phyloP scores from a whole-genome alignment of 2,113 vertebrate genomes.

The Aleadryas rufinucha region DNA sequence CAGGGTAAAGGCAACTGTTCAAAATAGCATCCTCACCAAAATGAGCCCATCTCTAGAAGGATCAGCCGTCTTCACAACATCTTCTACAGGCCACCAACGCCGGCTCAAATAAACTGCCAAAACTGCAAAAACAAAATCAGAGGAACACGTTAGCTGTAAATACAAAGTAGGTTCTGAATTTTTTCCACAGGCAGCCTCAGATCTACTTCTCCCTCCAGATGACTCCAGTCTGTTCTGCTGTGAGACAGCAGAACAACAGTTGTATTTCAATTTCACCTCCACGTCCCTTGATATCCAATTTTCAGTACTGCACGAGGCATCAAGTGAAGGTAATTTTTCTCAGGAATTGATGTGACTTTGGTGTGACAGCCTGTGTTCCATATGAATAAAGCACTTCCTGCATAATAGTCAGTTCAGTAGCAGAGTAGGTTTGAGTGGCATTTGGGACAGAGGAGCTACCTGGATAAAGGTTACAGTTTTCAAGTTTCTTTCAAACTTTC shows the following conservation, averaged over 20 bases:
- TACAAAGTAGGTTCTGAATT: neutral
- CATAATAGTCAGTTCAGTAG: neutral
- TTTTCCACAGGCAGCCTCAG: neutral
- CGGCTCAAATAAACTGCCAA: conserved; percentile 79
- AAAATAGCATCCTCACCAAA: conserved; percentile 60
- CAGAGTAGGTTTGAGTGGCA: neutral
- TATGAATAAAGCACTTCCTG: neutral
- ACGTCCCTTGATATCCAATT: neutral
- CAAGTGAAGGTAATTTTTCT: neutral
- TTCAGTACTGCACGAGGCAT: neutral
- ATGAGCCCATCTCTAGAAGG: conserved; percentile 77
- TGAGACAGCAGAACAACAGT: neutral
- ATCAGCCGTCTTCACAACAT: conserved; percentile 79
- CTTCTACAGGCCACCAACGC: conserved; percentile 83
- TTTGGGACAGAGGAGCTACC: neutral
- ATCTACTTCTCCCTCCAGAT: neutral
- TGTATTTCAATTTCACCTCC: neutral
- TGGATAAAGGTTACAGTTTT: neutral
- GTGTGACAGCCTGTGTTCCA: neutral
- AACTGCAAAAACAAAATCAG: conserved; percentile 67
- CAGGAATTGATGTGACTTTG: neutral
- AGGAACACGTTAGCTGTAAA: neutral
- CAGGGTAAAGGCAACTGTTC: neutral
- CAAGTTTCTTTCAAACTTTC: neutral
- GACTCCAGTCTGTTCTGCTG: neutral